These are phyloP conservation scores for Drosophila neonasuta DNA, from an alignment of 2,888 invertebrate species.

Conservation along the genomic window DNA sequence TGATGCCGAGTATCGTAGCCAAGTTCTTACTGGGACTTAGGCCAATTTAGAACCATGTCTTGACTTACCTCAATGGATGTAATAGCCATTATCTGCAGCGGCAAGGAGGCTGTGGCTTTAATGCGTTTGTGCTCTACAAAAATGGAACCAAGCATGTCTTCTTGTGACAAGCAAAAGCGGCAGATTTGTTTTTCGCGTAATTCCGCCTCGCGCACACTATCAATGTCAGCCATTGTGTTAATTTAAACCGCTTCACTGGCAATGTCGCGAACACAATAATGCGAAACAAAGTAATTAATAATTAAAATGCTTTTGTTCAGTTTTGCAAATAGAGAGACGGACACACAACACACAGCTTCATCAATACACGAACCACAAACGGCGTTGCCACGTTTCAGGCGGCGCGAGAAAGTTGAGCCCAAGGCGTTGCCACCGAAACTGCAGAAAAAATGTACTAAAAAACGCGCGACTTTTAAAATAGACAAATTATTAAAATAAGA, in stretches of 20 bases:
- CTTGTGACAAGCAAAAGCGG: slow-evolving; percentile 88
- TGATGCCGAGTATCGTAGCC: slow-evolving; percentile 55
- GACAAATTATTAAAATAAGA: not conserved
- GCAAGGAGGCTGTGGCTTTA: slow-evolving; percentile 86
- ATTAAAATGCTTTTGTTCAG: slow-evolving; percentile 17
- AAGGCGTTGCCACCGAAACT: slow-evolving; percentile 36
- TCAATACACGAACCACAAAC: slow-evolving; percentile 55
- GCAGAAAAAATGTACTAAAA: slow-evolving; percentile 3
- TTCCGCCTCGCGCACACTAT: slow-evolving; percentile 70
- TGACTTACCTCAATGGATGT: slow-evolving; percentile 88
- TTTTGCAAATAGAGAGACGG: slow-evolving; percentile 13
- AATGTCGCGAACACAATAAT: not conserved
- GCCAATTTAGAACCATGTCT: slow-evolving; percentile 51
- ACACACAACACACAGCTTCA: slow-evolving; percentile 50
- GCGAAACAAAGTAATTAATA: slow-evolving; percentile 6
- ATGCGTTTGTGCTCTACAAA: slow-evolving; percentile 84
- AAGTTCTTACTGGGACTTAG: slow-evolving; percentile 58
- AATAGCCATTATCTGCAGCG: slow-evolving; percentile 90
- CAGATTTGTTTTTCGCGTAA: slow-evolving; percentile 87
- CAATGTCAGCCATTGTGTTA: slow-evolving; percentile 43
- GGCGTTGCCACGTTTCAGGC: slow-evolving; percentile 38
- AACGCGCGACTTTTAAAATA: slow-evolving; percentile 13
- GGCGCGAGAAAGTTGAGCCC: not conserved
- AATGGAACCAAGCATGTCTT: slow-evolving; percentile 85
- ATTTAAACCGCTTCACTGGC: not conserved